Conservation (phyloP, 2,797 vertebrate genomes). For the Odontamblyopus rebecca region DNA sequence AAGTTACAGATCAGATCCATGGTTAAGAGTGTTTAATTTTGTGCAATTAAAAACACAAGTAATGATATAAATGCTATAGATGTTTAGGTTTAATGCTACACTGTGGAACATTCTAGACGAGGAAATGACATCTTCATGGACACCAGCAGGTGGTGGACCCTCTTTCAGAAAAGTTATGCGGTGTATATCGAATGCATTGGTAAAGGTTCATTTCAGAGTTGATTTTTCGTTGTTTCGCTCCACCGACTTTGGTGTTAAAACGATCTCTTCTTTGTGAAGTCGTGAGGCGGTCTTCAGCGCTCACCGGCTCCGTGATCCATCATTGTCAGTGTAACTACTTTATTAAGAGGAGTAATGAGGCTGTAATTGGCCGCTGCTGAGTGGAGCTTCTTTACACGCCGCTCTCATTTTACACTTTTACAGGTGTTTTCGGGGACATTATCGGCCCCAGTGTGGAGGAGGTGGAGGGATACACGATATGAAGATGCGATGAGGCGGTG, state of each 20-base stretch:
- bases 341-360: slow-evolving; percentile 56
- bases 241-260: neutral
- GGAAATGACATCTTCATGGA: too few relatives aligned
- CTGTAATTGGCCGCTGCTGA: slow-evolving; percentile 55
- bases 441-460: slow-evolving; percentile 2
- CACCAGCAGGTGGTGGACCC: too few relatives aligned
- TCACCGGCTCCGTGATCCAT: slow-evolving; percentile 40
- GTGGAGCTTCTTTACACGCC: slow-evolving; percentile 38
- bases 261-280: slow-evolving; percentile 21
- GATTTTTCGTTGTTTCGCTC: neutral
- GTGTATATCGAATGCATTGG: too few relatives aligned
- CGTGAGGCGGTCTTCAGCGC: slow-evolving; percentile 27
- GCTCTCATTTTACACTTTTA: slow-evolving; percentile 29
- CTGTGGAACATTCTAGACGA: too few relatives aligned
- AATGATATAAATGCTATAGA: too few relatives aligned
- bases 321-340: slow-evolving; percentile 46
- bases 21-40: too few relatives aligned
- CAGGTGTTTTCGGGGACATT: slow-evolving; percentile 29
- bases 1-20: too few relatives aligned
- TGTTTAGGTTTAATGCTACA: too few relatives aligned
- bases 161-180: too few relatives aligned
- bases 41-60: too few relatives aligned
- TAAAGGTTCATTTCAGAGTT: neutral
- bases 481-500: slow-evolving; percentile 11
- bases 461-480: slow-evolving; percentile 2